Conservation (phyloP, 2,888 invertebrate species). For the Alloscopus bannaensis region DNA sequence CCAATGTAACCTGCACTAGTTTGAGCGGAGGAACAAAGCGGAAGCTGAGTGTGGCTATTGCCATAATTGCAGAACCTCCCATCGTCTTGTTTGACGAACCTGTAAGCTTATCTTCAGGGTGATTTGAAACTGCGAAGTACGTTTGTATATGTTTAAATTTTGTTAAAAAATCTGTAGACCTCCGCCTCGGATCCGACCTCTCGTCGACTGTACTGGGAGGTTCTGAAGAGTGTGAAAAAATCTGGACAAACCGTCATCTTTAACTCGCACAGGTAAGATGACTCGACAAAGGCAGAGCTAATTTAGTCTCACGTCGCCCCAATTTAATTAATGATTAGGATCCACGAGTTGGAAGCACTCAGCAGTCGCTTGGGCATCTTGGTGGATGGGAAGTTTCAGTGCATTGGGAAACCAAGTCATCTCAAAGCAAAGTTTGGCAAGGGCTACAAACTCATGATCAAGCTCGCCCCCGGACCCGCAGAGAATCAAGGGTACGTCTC, state of each 20-base stretch:
- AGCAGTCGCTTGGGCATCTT: slow-evolving; percentile 35
- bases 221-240: slow-evolving; percentile 13
- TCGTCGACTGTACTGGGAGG: slow-evolving; percentile 24
- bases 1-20: neutral
- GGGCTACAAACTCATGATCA: slow-evolving; percentile 40
- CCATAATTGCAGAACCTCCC: slow-evolving; percentile 12
- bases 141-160: too few relatives aligned
- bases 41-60: slow-evolving; percentile 1
- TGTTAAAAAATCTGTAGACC: slow-evolving; percentile 7
- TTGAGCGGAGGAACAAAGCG: slow-evolving; percentile 20
- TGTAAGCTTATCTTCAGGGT: neutral
- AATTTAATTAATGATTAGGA: neutral
- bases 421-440: slow-evolving; percentile 28
- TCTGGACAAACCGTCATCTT: slow-evolving; percentile 34
- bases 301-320: too few relatives aligned
- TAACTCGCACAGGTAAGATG: slow-evolving; percentile 21
- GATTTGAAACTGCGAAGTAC: too few relatives aligned
- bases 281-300: too few relatives aligned
- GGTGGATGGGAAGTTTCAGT: slow-evolving; percentile 41
- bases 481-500: slow-evolving; percentile 43
- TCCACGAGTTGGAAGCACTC: slow-evolving; percentile 26
- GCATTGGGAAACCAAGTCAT: slow-evolving; percentile 34
- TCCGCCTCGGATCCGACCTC: slow-evolving; percentile 32
- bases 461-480: slow-evolving; percentile 35
- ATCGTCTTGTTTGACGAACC: slow-evolving; percentile 38